Evolutionary conservation across 2,888 invertebrate genomes (phyloP).

Genomic region (Pseudococcus jackbeardsleyi): DNA sequence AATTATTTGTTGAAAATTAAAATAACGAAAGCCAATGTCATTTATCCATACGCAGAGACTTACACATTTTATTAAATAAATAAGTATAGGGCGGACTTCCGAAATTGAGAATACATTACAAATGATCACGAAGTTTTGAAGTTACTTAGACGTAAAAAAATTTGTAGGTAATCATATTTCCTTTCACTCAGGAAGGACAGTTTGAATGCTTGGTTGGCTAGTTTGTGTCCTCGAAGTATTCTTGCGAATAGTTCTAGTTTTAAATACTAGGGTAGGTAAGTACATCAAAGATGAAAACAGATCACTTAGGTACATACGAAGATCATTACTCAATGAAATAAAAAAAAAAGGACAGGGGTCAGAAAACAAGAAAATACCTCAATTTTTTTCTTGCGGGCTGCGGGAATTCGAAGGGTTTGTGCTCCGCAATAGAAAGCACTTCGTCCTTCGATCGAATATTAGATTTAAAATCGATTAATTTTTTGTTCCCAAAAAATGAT

Average conservation of each 20-base stretch:
- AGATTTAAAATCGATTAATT: no score
- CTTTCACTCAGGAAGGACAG: constrained; percentile 22
- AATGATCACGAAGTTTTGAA: neutral
- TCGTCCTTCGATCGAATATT: no score
- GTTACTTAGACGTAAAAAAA: neutral
- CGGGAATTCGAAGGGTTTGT: no score
- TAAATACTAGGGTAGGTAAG: neutral
- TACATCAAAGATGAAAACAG: neutral
- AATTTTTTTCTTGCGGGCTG: no score
- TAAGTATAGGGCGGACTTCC: neutral
- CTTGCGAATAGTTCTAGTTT: neutral
- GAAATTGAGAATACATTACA: neutral
- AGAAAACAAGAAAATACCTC: neutral
- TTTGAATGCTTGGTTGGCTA: neutral
- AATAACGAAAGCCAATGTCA: no score
- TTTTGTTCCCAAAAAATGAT: no score
- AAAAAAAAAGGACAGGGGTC: neutral
- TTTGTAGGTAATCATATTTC: neutral
- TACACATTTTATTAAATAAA: neutral
- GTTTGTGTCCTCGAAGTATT: constrained; percentile 6
- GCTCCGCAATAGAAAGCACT: no score
- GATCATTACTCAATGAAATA: no score
- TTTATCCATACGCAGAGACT: no score
- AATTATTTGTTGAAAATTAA: no score
- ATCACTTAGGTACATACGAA: neutral